Conservation (phyloP, 2,888 invertebrate species). For the Protonemura montana region DNA sequence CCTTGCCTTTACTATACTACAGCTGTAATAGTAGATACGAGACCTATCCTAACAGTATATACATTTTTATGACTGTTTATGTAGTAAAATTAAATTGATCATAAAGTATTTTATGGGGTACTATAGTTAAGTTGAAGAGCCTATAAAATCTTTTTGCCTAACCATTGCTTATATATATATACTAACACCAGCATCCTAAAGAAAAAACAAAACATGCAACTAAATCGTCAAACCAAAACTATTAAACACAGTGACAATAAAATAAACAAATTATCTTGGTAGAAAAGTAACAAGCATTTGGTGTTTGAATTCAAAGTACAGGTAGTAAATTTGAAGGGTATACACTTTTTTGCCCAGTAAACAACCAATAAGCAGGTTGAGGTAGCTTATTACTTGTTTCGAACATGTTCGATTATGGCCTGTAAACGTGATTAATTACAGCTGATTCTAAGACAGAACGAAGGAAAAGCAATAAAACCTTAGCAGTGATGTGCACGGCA, state of each 20-base stretch:
- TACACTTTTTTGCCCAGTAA: too few species aligned
- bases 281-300: not conserved
- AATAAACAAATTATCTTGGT: not conserved
- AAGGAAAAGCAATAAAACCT: too few species aligned
- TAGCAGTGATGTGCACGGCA: too few species aligned
- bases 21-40: constrained; percentile 16
- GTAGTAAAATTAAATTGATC: constrained; percentile 42
- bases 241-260: not conserved
- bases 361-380: too few species aligned
- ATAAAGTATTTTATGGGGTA: constrained; percentile 42
- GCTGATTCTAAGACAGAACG: too few species aligned
- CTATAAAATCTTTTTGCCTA: constrained; percentile 42
- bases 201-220: constrained; percentile 39
- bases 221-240: not conserved
- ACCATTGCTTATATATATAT: not conserved
- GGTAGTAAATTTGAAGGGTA: too few species aligned
- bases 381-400: too few species aligned
- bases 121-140: constrained; percentile 41
- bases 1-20: constrained; percentile 23
- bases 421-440: too few species aligned
- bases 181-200: constrained; percentile 15
- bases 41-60: constrained; percentile 41
- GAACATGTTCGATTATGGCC: too few species aligned
- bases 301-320: too few species aligned
- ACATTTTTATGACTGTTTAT: constrained; percentile 39